Base-by-base conservation (phyloP, 2,888 invertebrate species). In the Dasypolia templi region DNA sequence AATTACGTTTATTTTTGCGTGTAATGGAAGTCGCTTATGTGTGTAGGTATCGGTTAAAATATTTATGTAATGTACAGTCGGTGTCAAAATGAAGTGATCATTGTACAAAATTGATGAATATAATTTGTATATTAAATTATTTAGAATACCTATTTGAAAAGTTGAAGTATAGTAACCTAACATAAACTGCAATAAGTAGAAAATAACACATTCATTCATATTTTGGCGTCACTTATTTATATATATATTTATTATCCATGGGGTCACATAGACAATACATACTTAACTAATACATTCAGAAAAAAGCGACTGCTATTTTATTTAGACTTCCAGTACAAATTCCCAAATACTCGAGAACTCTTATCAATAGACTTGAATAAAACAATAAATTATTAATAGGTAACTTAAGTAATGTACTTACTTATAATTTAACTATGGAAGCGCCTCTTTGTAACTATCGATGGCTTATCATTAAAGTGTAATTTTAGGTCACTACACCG, bases 351-450 rank as follows among this genome's bases (percentile, higher is more conserved):
- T n/a, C 5, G 49, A 65, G 26, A 68, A 35, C 1, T 49, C 59
- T 26, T 78, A 62, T 56, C 3, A 62, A 62, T 53, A 69, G 42
- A 56, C 17, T 59, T 66, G 44, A 56, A 49, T 58, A 61, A 63
- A 72, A 64, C n/a, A 74, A 74, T 62, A 55, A 11, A 61, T 75
- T 71, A 76, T n/a, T 51, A 55, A 71, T 71, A n/a, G n/a, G n/a
- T n/a, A 81, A 86, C 75, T 81, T 86, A 77, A 73, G 61, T 75
- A 78, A 75, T 69, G 53, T 86, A 72, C 70, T 78, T 75, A 80
- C 61, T 77, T 77, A 79, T 70, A 72, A 77, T 80, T 81, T 80
- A 84, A 64, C 55, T 79, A 79, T 86, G 87, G 87, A 87, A 87
- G 86, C 87, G 86, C 87, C 84, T 77, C 73, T 84, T 82, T 81